A percentile compares a stretch with the other conserved stretches of the same genome.
These are phyloP conservation scores for Galaxea fascicularis DNA, from an alignment of 92 coral and sea anemone genomes.

Conservation along the genomic window DNA sequence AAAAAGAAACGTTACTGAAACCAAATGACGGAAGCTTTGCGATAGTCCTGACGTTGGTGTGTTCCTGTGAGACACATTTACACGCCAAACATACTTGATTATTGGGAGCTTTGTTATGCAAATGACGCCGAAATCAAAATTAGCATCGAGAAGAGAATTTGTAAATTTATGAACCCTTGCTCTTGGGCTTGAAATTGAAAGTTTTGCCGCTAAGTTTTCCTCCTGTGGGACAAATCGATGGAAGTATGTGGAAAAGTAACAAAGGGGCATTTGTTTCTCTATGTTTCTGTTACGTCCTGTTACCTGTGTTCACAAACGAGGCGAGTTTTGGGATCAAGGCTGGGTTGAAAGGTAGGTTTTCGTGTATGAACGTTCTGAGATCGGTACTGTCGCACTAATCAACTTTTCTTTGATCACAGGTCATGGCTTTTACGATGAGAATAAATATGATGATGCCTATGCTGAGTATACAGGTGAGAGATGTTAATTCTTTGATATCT, in stretches of 20 bases:
- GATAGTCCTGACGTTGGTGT: background rate
- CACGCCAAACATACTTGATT: conserved; percentile 27
- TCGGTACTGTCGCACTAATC: background rate
- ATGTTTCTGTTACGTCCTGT: conserved; percentile 2
- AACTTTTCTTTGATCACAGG: conserved; percentile 17
- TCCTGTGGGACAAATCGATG: background rate
- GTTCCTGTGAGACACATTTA: conserved; percentile 26
- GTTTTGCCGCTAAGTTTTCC: background rate
- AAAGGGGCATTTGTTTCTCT: background rate
- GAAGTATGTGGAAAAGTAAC: conserved; percentile 29
- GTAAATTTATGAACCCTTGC: conserved; percentile 39
- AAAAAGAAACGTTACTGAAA: background rate
- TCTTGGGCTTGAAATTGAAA: conserved; percentile 11
- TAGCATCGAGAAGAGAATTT: conserved; percentile 53
- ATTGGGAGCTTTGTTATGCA: conserved; percentile 37
- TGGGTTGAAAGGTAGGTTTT: conserved; percentile 3
- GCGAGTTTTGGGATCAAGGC: conserved; percentile 25
- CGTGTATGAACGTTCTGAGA: background rate
- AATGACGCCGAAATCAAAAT: conserved; percentile 35
- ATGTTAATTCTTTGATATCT: background rate
- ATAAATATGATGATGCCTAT: conserved; percentile 50
- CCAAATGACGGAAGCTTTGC: background rate
- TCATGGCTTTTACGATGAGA: conserved; percentile 42
- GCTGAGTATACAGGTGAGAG: conserved; percentile 55
- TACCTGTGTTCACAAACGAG: conserved; percentile 25